phyloP scores from a whole-genome alignment of 1,140 invertebrate species.

The Diprion similis region DNA sequence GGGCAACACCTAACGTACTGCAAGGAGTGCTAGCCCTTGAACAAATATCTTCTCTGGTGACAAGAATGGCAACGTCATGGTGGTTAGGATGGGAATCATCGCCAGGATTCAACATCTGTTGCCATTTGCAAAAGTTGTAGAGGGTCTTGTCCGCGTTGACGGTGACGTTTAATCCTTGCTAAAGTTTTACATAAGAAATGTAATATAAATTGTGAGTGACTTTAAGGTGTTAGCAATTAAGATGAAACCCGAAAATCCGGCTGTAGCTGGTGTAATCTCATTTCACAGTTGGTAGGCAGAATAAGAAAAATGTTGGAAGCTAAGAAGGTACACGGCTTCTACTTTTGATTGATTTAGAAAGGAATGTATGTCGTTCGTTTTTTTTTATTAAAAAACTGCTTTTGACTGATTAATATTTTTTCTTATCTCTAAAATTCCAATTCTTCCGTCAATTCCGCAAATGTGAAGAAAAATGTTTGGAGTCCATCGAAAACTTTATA shows the following conservation, averaged over 20 bases:
- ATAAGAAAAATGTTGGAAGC: not conserved
- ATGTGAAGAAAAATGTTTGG: no score
- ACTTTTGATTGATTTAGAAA: no score
- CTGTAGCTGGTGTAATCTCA: not conserved
- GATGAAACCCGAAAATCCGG: not conserved
- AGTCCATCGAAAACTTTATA: no score
- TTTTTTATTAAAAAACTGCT: no score
- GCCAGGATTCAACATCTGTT: slow-evolving; percentile 77
- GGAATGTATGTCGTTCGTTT: no score
- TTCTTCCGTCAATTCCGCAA: no score
- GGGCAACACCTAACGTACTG: slow-evolving; percentile 87
- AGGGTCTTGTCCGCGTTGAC: slow-evolving; percentile 84
- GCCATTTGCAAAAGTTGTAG: slow-evolving; percentile 87
- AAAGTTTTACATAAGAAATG: slow-evolving; percentile 29
- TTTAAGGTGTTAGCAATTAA: slow-evolving; percentile 11
- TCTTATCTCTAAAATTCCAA: no score
- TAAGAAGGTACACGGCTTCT: no score
- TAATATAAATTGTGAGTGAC: slow-evolving; percentile 2
- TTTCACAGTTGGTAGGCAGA: not conserved
- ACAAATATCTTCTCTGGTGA: slow-evolving; percentile 90
- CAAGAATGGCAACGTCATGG: slow-evolving; percentile 91
- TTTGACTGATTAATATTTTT: no score
- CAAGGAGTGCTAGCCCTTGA: slow-evolving; percentile 76
- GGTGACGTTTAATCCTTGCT: slow-evolving; percentile 77
- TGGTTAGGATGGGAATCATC: slow-evolving; percentile 86